phyloP scores from a whole-genome alignment of 2,797 vertebrate genomes.

The Rhinoraja longicauda region DNA sequence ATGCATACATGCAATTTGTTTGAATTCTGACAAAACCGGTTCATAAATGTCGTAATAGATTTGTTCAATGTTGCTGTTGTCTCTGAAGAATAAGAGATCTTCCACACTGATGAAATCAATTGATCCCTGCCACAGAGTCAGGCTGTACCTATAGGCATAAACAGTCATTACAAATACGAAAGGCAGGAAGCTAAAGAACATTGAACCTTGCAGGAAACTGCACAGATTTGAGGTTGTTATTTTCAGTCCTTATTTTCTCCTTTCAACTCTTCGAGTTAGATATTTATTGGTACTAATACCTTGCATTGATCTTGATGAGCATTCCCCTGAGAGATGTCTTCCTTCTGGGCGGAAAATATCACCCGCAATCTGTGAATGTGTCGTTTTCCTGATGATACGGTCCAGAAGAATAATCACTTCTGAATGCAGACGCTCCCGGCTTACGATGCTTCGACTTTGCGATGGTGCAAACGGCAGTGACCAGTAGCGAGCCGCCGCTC shows the following conservation, averaged over 20 bases:
- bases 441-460: no score
- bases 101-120: constrained; percentile 58
- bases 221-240: no score
- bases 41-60: constrained; percentile 80
- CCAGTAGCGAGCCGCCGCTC: no score
- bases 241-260: neutral
- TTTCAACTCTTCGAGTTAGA: neutral
- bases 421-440: neutral
- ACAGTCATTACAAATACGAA: neutral
- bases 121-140: constrained; percentile 72
- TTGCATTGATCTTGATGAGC: neutral
- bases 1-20: constrained; percentile 61
- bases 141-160: constrained; percentile 60
- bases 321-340: no score
- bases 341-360: no score
- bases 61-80: constrained; percentile 59
- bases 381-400: neutral
- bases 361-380: neutral
- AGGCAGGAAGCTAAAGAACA: neutral
- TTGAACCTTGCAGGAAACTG: neutral
- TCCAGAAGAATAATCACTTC: neutral
- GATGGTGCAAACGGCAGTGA: no score
- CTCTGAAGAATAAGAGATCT: constrained; percentile 71
- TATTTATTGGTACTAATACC: neutral
- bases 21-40: constrained; percentile 67